phyloP scores from a whole-genome alignment of 2,797 vertebrate genomes.

The Furcifer pardalis region DNA sequence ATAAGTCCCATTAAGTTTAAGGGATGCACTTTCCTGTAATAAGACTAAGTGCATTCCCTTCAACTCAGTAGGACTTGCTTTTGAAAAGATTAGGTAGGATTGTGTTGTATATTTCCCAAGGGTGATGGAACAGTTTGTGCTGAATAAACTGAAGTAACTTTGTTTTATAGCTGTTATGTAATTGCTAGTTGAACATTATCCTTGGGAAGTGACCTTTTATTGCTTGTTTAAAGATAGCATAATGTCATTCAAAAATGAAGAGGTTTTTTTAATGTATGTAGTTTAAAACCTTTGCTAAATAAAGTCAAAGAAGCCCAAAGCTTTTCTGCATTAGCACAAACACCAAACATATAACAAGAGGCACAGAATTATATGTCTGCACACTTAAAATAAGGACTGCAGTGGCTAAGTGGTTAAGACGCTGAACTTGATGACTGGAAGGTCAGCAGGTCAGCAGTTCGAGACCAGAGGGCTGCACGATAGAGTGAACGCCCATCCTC shows the following conservation, averaged over 20 bases:
- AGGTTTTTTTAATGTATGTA: neutral
- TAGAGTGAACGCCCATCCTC: too few relatives aligned
- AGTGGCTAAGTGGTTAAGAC: too few relatives aligned
- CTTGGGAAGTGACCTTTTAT: slow-evolving; percentile 10
- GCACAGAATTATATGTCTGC: too few relatives aligned
- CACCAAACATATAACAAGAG: neutral
- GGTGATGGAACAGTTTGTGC: neutral
- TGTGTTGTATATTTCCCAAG: neutral
- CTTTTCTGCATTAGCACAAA: neutral
- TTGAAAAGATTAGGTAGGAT: neutral
- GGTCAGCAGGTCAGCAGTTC: too few relatives aligned
- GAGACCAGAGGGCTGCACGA: too few relatives aligned
- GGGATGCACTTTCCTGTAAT: neutral
- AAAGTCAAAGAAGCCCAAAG: too few relatives aligned
- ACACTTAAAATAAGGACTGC: too few relatives aligned
- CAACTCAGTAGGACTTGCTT: neutral
- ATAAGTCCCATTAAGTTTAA: neutral
- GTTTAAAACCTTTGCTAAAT: neutral
- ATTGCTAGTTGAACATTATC: slow-evolving; percentile 4
- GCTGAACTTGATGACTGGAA: too few relatives aligned
- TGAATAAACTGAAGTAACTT: neutral
- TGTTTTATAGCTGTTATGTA: neutral
- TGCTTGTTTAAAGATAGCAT: neutral
- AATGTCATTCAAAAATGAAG: neutral
- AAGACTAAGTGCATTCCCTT: neutral